A percentile compares a stretch with the other conserved stretches of the same genome.
phyloP scores from a whole-genome alignment of 2,888 invertebrate genomes.

The Zygogramma bicolorata region DNA sequence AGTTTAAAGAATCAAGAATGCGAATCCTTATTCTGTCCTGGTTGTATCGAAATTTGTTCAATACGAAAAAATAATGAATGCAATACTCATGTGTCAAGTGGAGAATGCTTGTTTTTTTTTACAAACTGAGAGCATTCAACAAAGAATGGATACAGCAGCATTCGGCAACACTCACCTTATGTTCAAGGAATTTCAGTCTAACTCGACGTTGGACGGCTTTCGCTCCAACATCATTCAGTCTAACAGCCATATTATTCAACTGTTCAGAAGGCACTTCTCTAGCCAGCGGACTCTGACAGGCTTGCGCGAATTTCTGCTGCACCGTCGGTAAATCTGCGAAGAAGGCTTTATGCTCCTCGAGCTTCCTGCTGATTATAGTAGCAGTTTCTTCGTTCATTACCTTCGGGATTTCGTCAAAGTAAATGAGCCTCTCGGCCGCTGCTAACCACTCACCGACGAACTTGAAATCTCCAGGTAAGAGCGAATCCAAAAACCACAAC shows the following conservation, averaged over 20 bases:
- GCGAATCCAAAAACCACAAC: conserved; percentile 90
- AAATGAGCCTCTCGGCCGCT: conserved; percentile 84
- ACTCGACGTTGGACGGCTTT: conserved; percentile 86
- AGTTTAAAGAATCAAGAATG: no score
- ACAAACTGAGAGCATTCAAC: no score
- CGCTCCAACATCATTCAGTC: conserved; percentile 80
- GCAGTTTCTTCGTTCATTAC: conserved; percentile 92
- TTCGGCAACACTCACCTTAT: conserved; percentile 79
- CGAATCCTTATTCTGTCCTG: no score
- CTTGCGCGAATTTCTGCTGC: conserved; percentile 82
- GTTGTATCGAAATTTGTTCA: no score
- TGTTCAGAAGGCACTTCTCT: conserved; percentile 83
- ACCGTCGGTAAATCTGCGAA: conserved; percentile 87
- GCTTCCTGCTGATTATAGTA: conserved; percentile 85
- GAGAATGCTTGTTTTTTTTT: no score
- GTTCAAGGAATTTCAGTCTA: conserved; percentile 89
- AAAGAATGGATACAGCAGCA: no score
- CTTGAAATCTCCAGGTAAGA: conserved; percentile 83
- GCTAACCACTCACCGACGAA: conserved; percentile 91
- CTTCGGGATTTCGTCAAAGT: conserved; percentile 85
- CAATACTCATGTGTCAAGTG: no score
- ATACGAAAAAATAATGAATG: no score
- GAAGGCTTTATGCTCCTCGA: conserved; percentile 91
- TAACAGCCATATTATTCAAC: conserved; percentile 82
- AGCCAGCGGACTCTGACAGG: conserved; percentile 76